A percentile compares a stretch with the other conserved stretches of the same genome.
Conservation (phyloP, 2,888 invertebrate species). For the Agrotis exclamationis region DNA sequence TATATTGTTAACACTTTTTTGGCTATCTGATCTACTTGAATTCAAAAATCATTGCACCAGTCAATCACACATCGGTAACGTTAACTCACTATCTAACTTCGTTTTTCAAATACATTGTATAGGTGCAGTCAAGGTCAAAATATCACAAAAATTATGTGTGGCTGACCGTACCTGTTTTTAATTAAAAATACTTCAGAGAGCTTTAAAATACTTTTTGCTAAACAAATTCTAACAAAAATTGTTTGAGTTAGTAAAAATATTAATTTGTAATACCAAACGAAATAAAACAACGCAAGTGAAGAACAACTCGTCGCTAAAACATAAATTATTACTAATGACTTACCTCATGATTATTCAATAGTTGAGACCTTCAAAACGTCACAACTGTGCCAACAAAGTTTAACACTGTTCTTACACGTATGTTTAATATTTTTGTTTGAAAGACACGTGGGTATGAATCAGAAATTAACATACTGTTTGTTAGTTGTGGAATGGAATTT, state of each 20-base stretch:
- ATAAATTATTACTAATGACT: slow-evolving; percentile 50
- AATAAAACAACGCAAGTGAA: slow-evolving; percentile 1
- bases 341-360: slow-evolving; percentile 72
- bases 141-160: neutral
- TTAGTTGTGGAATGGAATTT: slow-evolving; percentile 5
- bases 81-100: neutral
- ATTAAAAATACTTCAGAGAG: neutral
- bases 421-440: slow-evolving; percentile 41
- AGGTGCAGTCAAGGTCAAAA: neutral
- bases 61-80: neutral
- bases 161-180: neutral
- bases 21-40: neutral
- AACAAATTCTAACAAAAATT: too few species aligned
- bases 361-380: slow-evolving; percentile 60
- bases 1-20: neutral
- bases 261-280: neutral
- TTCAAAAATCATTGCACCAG: neutral
- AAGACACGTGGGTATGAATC: slow-evolving; percentile 35
- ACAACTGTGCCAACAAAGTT: slow-evolving; percentile 77
- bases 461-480: slow-evolving; percentile 28
- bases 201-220: too few species aligned
- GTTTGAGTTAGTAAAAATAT: too few species aligned
- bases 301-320: slow-evolving; percentile 15
- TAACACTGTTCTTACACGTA: slow-evolving; percentile 57
- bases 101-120: too few species aligned